phyloP scores from a whole-genome alignment of 1,140 invertebrate species.

The Trichonephila clavata region DNA sequence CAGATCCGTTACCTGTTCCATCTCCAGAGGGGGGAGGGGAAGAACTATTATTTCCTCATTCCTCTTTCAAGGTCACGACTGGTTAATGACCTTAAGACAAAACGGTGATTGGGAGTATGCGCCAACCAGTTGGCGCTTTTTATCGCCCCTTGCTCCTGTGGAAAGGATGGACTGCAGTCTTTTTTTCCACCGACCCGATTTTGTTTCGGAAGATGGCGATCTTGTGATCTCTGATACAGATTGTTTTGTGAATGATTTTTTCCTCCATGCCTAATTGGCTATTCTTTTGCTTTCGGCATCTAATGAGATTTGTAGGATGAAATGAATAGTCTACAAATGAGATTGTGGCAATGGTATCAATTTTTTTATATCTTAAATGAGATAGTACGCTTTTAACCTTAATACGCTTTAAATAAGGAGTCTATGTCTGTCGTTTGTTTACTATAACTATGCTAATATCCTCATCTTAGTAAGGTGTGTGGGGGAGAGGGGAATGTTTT shows the following conservation, averaged over 20 bases:
- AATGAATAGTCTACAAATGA: neutral
- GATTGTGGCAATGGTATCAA: neutral
- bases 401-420: neutral
- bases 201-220: neutral
- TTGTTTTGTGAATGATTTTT: neutral
- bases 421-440: no score
- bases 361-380: neutral
- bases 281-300: neutral
- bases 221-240: neutral
- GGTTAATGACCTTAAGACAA: conserved; percentile 64
- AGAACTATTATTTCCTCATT: conserved; percentile 52
- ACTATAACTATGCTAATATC: no score
- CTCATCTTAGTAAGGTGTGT: no score
- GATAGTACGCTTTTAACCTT: neutral
- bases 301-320: conserved; percentile 4
- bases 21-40: no score
- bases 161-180: neutral
- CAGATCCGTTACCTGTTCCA: conserved; percentile 52
- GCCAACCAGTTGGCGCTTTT: neutral
- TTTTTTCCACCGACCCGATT: neutral
- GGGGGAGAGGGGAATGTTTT: no score
- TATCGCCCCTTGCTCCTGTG: neutral
- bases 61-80: conserved; percentile 61
- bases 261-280: neutral
- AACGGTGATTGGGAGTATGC: neutral